Base-by-base conservation (phyloP, 2,888 invertebrate genomes). In the Disparrhopalites patrizii region DNA sequence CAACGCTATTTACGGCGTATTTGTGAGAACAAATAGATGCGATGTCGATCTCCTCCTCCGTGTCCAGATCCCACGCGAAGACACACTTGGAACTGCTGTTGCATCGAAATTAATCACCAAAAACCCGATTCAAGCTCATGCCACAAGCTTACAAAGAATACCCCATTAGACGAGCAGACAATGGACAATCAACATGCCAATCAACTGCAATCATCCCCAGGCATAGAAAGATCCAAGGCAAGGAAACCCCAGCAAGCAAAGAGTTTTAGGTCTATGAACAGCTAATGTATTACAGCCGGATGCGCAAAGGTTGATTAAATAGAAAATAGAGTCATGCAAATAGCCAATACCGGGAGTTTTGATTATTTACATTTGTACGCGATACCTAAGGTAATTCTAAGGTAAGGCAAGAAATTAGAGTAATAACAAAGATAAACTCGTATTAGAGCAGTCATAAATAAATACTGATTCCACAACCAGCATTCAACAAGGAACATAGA, bases 1-100 rank as follows among this genome's bases (percentile, higher is more conserved):
- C 83, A 66, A 86, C 81, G 64, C 86, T 84, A 64, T 84, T 83
- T 65, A 86, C 83, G 4, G 86, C 85, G 76, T 86, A 87, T 38
- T 83, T 78, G 77, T 86, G 85, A 2, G 72, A 62, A 43, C 73
- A 71, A 65, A 73, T 72, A 8, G 66, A 66, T 13, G 70, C 55
- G 23, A 73, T 62, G 61, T 75, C 75, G 10, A 73, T 62, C 57
- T 70, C 72, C 62, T 69, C 69, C 56, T 65, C 63, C 10, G 73
- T 71, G 8, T 71, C 70, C 58, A 73, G 65, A 57, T 70, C 71
- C 75, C 75, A 75, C 43, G 69, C 73, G 56, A 62, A 75, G 68
- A 75, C 69, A 57, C 69, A 70, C 62, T 75, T 75, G 66, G 70
- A 68, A 65, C 73, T 73, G 66, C 75, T 75, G 70, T 55, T 40